Conservation (phyloP, 1,140 invertebrate genomes). For the Aphaenogaster floridana region DNA sequence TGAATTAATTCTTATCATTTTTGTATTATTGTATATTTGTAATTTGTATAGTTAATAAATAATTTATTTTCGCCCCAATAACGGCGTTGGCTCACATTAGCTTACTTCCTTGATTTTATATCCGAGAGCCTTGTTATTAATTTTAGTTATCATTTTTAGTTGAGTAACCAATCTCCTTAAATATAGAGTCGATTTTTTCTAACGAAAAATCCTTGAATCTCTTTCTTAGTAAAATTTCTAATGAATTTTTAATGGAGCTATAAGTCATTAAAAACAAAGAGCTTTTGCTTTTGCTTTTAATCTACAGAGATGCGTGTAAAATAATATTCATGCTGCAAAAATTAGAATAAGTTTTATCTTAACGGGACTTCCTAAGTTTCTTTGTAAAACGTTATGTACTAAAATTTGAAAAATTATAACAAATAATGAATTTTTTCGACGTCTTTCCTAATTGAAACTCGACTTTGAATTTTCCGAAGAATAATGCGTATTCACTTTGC, state of each 20-base stretch:
- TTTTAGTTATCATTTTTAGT: too few relatives aligned
- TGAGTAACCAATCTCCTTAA: not conserved
- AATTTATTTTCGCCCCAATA: too few relatives aligned
- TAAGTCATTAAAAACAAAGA: not conserved
- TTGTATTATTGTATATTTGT: too few relatives aligned
- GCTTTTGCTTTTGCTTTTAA: not conserved
- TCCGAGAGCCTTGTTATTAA: too few relatives aligned
- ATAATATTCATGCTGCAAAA: not conserved
- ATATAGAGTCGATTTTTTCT: not conserved
- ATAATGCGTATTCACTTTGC: not conserved
- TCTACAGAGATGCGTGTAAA: not conserved
- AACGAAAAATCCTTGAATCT: not conserved
- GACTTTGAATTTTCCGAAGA: not conserved
- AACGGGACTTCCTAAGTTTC: not conserved
- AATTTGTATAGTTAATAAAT: too few relatives aligned
- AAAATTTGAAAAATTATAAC: not conserved
- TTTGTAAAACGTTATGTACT: not conserved
- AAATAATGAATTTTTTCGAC: not conserved
- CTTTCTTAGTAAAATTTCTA: not conserved
- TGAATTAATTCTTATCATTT: too few relatives aligned
- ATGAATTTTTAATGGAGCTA: not conserved
- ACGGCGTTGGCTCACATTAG: too few relatives aligned
- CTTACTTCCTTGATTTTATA: too few relatives aligned
- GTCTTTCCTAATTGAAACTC: not conserved
- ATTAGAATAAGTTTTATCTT: not conserved